A percentile compares a stretch with the other conserved stretches of the same genome.
Conservation (phyloP, 2,888 invertebrate species). For the Patella ulyssiponensis region DNA sequence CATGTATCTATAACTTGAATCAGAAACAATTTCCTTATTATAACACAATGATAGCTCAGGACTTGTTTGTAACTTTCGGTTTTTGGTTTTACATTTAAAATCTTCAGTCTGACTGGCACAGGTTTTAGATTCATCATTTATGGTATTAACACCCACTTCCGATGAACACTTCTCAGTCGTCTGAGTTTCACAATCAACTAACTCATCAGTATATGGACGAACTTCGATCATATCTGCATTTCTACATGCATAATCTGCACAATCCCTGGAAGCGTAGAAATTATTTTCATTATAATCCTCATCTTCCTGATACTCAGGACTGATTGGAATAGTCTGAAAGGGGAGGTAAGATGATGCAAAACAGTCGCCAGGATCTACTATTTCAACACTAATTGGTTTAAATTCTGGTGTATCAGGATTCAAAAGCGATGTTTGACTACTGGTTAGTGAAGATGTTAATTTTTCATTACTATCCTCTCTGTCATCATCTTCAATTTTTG, state of each 20-base stretch:
- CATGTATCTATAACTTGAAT: background rate
- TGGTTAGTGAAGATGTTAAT: background rate
- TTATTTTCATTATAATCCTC: background rate
- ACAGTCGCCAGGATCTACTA: background rate
- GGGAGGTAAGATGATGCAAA: background rate
- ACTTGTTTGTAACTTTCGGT: background rate
- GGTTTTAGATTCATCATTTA: background rate
- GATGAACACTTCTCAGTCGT: background rate
- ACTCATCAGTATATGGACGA: background rate
- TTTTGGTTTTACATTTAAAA: background rate
- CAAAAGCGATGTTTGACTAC: constrained; percentile 8
- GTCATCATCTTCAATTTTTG: background rate
- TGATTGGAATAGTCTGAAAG: background rate
- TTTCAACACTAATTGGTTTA: constrained; percentile 6
- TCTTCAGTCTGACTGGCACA: background rate
- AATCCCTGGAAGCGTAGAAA: background rate
- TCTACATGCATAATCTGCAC: background rate
- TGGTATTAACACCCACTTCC: background rate
- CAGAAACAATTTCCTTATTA: background rate
- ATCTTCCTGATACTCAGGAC: background rate
- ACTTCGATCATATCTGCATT: background rate
- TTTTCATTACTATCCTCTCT: background rate
- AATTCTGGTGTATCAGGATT: constrained; percentile 24
- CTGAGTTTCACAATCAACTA: background rate
- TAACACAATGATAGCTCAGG: background rate